A percentile compares a stretch with the other conserved stretches of the same genome.
phyloP scores from a whole-genome alignment of 2,113 vertebrate species.

The Spizaetus ornatus region DNA sequence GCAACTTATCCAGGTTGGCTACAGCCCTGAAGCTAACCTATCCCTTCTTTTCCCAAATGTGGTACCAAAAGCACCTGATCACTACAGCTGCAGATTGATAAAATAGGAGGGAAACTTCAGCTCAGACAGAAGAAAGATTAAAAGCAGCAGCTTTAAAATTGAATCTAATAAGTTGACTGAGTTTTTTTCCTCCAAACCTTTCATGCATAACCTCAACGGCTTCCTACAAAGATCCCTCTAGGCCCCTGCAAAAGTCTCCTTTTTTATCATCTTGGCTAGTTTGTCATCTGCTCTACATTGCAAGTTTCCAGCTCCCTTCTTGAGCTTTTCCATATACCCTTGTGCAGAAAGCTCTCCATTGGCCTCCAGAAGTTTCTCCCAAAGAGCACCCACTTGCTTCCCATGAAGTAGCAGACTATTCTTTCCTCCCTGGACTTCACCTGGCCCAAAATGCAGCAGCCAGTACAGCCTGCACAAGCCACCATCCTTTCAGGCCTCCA shows the following conservation, averaged over 20 bases:
- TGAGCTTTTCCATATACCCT: not conserved
- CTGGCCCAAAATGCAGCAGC: not conserved
- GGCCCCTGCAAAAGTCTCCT: not conserved
- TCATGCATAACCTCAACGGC: not conserved
- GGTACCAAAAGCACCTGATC: not conserved
- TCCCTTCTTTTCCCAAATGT: not conserved
- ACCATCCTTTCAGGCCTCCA: not conserved
- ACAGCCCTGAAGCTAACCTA: not conserved
- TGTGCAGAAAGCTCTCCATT: not conserved
- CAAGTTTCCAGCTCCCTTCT: not conserved
- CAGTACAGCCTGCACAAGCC: not conserved
- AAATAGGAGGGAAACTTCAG: not conserved
- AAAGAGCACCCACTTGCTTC: not conserved
- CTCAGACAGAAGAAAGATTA: not conserved
- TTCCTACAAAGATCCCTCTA: not conserved
- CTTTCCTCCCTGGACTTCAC: not conserved
- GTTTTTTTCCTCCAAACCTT: not conserved
- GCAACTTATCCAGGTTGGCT: not conserved
- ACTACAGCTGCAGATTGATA: not conserved
- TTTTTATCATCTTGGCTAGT: not conserved
- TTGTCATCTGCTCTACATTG: not conserved
- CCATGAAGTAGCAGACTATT: not conserved
- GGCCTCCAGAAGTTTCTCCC: not conserved
- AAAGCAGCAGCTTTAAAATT: not conserved
- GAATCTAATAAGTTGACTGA: not conserved